These are phyloP conservation scores for Acestrorhynchus altus DNA, from an alignment of 2,797 vertebrate genomes.

Conservation along the genomic window DNA sequence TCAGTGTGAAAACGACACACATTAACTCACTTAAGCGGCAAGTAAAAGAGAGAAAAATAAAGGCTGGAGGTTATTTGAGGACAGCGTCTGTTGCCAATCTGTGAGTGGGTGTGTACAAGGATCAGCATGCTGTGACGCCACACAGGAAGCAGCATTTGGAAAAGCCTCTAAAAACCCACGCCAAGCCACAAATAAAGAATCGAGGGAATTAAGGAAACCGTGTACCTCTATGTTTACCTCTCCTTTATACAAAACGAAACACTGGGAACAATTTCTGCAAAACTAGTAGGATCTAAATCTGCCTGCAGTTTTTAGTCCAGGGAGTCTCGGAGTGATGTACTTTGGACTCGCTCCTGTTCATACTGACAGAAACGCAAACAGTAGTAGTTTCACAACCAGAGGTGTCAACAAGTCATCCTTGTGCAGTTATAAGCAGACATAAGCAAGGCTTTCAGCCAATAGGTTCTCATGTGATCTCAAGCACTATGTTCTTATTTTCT, in stretches of 20 bases:
- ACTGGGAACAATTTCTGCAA: background rate
- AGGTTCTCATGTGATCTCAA: no score
- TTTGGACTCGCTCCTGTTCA: background rate
- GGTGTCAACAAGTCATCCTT: no score
- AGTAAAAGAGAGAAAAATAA: background rate
- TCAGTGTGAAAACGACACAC: background rate
- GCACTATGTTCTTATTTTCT: no score
- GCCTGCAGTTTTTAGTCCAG: background rate
- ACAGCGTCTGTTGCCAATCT: background rate
- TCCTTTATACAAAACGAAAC: background rate
- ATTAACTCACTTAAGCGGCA: background rate
- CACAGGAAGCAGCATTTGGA: background rate
- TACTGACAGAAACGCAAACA: background rate
- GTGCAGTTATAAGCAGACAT: no score
- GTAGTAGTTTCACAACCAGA: background rate
- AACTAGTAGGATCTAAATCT: background rate
- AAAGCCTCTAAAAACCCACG: background rate
- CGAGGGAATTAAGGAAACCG: background rate
- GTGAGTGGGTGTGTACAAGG: conserved; percentile 2
- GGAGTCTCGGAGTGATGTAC: background rate
- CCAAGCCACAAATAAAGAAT: background rate
- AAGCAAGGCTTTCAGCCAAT: no score
- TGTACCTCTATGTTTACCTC: background rate
- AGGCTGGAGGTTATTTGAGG: background rate
- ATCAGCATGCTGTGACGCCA: conserved; percentile 1